Base-by-base conservation (phyloP, 2,113 vertebrate species). In the Scytalopus superciliaris region DNA sequence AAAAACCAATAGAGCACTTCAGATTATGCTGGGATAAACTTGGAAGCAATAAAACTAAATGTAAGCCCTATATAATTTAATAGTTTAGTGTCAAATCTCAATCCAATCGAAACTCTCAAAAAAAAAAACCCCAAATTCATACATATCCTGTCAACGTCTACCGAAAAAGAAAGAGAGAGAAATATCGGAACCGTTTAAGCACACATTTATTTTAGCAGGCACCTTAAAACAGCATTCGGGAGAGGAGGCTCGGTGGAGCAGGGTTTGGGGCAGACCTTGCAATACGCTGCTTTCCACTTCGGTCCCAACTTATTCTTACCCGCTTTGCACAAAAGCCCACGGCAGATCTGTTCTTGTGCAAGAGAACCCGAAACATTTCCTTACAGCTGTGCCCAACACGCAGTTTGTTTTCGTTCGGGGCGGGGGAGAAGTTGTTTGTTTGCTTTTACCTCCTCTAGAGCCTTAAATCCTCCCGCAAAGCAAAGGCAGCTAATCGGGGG, bases 1-100 rank as follows among this genome's bases (percentile, higher is more conserved):
- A 39, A 67, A 92, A 85, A 84, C 4, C n/a, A 91, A 47, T 59
- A 64, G 63, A 91, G 24, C 75, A 85, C 82, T 67, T 89, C n/a
- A 92, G 96, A 88, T 94, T 95, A 94, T 39, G 53, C 73, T 52
- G 80, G 96, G 92, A 97, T 94, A 95, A 96, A 93, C 85, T 95
- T 95, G 96, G 88, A 97, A 94, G 94, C 94, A 94, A 94, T 97
- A 96, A 97, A 97, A 96, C 93, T 87, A 94, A 95, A 96, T 72
- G 91, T 95, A 96, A 96, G 88, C 94, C 96, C 96, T 95, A 95
- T 97, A 96, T 97, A 97, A 96, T 97, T 96, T 96, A 96, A 95
- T 96, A 96, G 96, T 96, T 96, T 89, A 92, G 96, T 89, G 93
- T 96, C 92, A 95, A 95, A 94, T 97, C 96, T 9, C 96, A 94